Percentiles rank a stretch among this genome's conserved stretches.
Conservation (phyloP, 1,140 invertebrate species). For the Cotesia vestalis region DNA sequence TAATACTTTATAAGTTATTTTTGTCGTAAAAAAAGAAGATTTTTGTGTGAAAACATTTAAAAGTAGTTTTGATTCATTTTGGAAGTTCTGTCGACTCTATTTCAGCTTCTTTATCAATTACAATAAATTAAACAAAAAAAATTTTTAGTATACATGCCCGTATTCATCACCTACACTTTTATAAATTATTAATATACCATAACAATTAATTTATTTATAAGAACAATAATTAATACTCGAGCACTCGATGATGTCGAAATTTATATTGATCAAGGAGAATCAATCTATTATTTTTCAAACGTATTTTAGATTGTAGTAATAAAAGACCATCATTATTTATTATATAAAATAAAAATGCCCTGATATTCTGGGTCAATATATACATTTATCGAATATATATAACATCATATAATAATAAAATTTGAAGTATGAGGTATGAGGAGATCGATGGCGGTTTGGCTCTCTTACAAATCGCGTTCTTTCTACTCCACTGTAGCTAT, state of each 20-base stretch:
- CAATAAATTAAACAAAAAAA: not conserved
- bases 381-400: not conserved
- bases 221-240: too few relatives aligned
- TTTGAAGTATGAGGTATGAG: not conserved
- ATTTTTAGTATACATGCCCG: not conserved
- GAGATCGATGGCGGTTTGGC: conserved; percentile 33
- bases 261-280: not conserved
- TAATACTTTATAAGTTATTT: too few relatives aligned
- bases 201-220: too few relatives aligned
- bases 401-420: too few relatives aligned
- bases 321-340: not conserved
- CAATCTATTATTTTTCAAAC: not conserved
- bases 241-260: too few relatives aligned
- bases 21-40: too few relatives aligned
- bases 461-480: conserved; percentile 29
- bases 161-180: too few relatives aligned
- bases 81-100: too few relatives aligned
- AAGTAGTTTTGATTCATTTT: too few relatives aligned
- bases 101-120: too few relatives aligned
- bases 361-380: not conserved
- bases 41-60: too few relatives aligned
- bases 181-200: too few relatives aligned
- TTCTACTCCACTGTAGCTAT: not conserved
- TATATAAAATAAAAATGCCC: not conserved
- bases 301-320: not conserved